Conservation (phyloP, 2,888 invertebrate species). For the Epirrhoe tristata region DNA sequence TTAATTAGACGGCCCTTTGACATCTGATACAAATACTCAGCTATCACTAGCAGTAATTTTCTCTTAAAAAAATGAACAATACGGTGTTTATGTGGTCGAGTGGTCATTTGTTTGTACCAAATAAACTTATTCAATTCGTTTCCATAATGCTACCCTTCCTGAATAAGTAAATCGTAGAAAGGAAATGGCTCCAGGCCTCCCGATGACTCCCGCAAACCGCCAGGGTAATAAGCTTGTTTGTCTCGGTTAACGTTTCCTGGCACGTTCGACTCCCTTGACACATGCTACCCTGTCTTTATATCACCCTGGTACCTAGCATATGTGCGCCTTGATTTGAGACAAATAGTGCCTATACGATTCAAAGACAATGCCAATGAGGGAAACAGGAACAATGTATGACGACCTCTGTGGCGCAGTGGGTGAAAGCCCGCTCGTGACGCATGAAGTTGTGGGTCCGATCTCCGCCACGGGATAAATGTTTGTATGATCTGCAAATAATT, state of each 20-base stretch:
- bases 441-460: too few relatives aligned
- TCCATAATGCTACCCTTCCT: neutral
- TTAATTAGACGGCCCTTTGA: too few relatives aligned
- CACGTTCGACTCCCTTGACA: slow-evolving; percentile 21
- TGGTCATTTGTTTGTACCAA: neutral
- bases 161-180: slow-evolving; percentile 9
- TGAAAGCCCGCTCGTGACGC: too few relatives aligned
- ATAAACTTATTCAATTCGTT: neutral
- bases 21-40: too few relatives aligned
- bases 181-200: slow-evolving; percentile 9
- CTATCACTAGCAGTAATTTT: too few relatives aligned
- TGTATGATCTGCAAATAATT: too few relatives aligned
- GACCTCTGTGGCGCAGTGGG: too few relatives aligned
- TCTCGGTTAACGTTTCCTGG: slow-evolving; percentile 25
- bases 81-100: neutral
- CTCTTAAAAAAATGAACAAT: neutral
- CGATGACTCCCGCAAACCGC: slow-evolving; percentile 21
- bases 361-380: neutral
- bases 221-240: slow-evolving; percentile 29
- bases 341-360: neutral
- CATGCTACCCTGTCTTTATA: slow-evolving; percentile 25
- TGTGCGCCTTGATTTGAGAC: slow-evolving; percentile 1
- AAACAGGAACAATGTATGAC: too few relatives aligned
- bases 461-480: too few relatives aligned
- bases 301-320: slow-evolving; percentile 6